phyloP scores from a whole-genome alignment of 1,140 invertebrate species.

The Bombus turneri region DNA sequence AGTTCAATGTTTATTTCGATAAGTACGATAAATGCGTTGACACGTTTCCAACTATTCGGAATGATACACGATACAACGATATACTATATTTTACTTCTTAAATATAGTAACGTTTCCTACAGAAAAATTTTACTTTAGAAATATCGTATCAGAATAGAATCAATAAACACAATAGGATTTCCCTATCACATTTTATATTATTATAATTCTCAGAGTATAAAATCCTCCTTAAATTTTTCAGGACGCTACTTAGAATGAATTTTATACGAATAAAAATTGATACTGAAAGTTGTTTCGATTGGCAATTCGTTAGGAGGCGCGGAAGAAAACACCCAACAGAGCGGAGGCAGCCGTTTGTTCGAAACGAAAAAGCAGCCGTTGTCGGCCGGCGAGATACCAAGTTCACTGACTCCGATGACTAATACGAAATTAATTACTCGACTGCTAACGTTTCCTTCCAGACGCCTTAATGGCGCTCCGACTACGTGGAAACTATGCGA shows the following conservation, averaged over 20 bases:
- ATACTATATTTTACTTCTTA: too few species aligned
- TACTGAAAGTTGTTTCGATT: neutral
- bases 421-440: conserved; percentile 50
- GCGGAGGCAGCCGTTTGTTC: neutral
- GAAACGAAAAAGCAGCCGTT: conserved; percentile 10
- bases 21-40: too few species aligned
- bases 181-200: neutral
- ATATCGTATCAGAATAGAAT: too few species aligned
- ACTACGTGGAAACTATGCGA: conserved; percentile 22
- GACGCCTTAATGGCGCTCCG: conserved; percentile 25
- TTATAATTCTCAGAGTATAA: neutral
- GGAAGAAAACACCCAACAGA: neutral
- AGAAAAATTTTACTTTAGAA: too few species aligned
- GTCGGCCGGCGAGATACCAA: conserved; percentile 8
- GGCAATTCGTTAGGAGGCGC: neutral
- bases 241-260: neutral
- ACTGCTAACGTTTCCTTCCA: conserved; percentile 32
- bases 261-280: neutral
- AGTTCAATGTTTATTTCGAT: too few species aligned
- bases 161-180: neutral
- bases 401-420: conserved; percentile 50
- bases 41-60: too few species aligned
- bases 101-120: too few species aligned
- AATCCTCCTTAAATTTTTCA: neutral
- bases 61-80: too few species aligned